A percentile compares a stretch with the other conserved stretches of the same genome.
Evolutionary conservation across 2,113 vertebrate species (phyloP).

Genomic region (Rhabdomys dilectus): DNA sequence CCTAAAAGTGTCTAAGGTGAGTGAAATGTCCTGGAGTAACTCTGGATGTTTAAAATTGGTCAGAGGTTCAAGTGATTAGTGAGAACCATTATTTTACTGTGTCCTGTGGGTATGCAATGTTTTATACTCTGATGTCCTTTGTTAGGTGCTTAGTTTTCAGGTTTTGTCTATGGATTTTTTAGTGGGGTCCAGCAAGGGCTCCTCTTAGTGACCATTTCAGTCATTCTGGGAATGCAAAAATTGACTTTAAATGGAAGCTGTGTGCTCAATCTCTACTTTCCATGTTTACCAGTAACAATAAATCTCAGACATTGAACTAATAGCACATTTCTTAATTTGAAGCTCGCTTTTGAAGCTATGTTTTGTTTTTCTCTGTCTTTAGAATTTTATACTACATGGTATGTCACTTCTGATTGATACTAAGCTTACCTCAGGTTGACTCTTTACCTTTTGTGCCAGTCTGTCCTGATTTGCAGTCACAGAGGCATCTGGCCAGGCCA

Average conservation of each 20-base stretch:
- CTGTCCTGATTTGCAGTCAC: neutral
- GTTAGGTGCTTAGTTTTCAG: neutral
- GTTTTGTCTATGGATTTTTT: neutral
- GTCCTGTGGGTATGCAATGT: neutral
- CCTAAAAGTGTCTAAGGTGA: neutral
- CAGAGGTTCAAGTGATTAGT: neutral
- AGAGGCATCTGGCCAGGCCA: neutral
- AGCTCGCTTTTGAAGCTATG: constrained; percentile 44
- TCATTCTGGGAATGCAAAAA: neutral
- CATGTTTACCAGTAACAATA: neutral
- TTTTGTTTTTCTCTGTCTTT: constrained; percentile 58
- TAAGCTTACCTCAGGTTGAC: constrained; percentile 61
- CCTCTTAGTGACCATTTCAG: neutral
- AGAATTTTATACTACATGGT: constrained; percentile 49
- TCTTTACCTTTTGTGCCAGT: constrained; percentile 28
- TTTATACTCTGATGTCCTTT: neutral
- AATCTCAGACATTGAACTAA: neutral
- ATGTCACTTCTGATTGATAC: constrained; percentile 39
- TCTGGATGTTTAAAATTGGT: neutral
- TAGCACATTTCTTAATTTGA: neutral
- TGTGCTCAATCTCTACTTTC: neutral
- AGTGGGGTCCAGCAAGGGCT: neutral
- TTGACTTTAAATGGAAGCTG: neutral
- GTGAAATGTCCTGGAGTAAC: neutral
- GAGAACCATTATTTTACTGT: neutral